These are phyloP conservation scores for Aulostomus chinensis DNA, from an alignment of 2,797 vertebrate species.

Conservation along the genomic window DNA sequence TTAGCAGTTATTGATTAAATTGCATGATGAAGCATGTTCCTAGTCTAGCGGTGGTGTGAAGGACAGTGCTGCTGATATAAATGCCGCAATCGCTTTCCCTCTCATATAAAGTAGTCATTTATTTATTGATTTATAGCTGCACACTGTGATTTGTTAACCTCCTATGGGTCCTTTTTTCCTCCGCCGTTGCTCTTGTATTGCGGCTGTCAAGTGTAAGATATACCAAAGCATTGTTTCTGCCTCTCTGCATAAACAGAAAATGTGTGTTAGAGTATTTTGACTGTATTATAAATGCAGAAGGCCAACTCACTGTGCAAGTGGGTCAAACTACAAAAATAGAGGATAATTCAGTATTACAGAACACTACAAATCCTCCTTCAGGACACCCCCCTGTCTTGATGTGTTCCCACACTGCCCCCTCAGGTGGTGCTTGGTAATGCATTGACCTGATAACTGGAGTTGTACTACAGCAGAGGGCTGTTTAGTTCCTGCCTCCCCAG, in stretches of 20 bases:
- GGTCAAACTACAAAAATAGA: slow-evolving; percentile 19
- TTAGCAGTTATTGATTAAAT: slow-evolving; percentile 34
- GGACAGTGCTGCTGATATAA: slow-evolving; percentile 17
- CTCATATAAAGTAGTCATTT: slow-evolving; percentile 3
- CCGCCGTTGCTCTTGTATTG: slow-evolving; percentile 16
- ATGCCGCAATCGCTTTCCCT: slow-evolving; percentile 13
- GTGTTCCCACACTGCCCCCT: slow-evolving; percentile 36
- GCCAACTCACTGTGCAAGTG: slow-evolving; percentile 23
- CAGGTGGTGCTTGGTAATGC: slow-evolving; percentile 35
- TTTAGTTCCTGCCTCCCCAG: slow-evolving; percentile 55
- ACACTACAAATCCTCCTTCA: slow-evolving; percentile 26
- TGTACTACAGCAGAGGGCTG: slow-evolving; percentile 52
- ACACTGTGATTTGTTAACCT: slow-evolving; percentile 25
- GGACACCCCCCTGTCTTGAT: slow-evolving; percentile 11
- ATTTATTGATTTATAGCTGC: slow-evolving; percentile 21
- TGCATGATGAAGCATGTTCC: slow-evolving; percentile 33
- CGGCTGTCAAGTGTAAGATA: slow-evolving; percentile 2
- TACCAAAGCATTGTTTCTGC: slow-evolving; percentile 16
- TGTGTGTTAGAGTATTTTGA: slow-evolving; percentile 9
- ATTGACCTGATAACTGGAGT: slow-evolving; percentile 45
- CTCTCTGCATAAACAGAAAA: slow-evolving; percentile 7
- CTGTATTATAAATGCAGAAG: neutral
- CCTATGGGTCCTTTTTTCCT: slow-evolving; percentile 7
- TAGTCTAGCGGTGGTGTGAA: slow-evolving; percentile 2
- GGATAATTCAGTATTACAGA: slow-evolving; percentile 21